Conservation (phyloP, 2,888 invertebrate genomes). For the Xanthostigma xanthostigma region DNA sequence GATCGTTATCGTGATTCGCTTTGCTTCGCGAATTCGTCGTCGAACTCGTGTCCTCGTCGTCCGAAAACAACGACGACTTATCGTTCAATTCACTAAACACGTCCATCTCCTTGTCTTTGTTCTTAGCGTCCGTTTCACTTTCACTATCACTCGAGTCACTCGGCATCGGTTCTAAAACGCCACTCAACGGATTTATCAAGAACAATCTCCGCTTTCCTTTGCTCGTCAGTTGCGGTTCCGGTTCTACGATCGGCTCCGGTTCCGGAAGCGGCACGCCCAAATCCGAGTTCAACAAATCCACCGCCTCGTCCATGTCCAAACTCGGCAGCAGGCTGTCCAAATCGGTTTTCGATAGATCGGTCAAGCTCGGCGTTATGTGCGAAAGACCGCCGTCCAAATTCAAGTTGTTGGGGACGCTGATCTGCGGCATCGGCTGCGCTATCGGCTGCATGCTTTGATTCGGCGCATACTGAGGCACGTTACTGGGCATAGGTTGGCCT, state of each 20-base stretch:
- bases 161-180: conserved; percentile 68
- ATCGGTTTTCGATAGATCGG: conserved; percentile 31
- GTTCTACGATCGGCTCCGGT: no score
- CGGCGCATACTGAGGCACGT: conserved; percentile 22
- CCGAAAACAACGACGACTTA: conserved; percentile 37
- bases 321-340: conserved; percentile 50
- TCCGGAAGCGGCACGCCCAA: no score
- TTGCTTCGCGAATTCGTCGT: conserved; percentile 36
- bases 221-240: conserved; percentile 28
- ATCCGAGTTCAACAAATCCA: conserved; percentile 24
- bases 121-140: conserved; percentile 30
- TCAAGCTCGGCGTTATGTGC: conserved; percentile 26
- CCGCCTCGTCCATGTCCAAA: conserved; percentile 41
- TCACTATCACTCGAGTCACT: conserved; percentile 50
- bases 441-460: conserved; percentile 29
- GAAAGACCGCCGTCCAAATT: conserved; percentile 16
- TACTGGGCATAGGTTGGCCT: conserved; percentile 8
- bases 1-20: conserved; percentile 32
- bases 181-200: conserved; percentile 80
- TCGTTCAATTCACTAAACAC: conserved; percentile 29
- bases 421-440: conserved; percentile 17
- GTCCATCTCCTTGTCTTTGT: conserved; percentile 15
- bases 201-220: conserved; percentile 60
- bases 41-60: conserved; percentile 39
- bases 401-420: no score